Base-by-base conservation (phyloP, 1,140 invertebrate genomes). In the Drosophila serrata region DNA sequence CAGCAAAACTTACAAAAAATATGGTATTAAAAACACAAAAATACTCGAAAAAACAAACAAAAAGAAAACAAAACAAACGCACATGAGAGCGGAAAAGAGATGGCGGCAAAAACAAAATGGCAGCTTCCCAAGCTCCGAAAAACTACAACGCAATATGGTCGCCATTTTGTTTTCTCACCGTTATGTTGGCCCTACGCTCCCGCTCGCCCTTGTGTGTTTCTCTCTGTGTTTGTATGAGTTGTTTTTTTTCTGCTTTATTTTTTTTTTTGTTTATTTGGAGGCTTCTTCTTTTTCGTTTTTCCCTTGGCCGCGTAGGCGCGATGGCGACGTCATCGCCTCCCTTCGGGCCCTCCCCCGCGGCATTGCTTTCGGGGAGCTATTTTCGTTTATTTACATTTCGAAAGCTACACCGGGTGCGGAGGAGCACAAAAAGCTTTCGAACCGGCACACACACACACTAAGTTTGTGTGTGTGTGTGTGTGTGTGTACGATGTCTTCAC, bases 321-420 rank as follows among this genome's bases (percentile, higher is more conserved):
- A 67, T 75, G 82, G 65, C 82, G 69, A 86, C 82, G 82, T 86
- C 82, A 86, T 86, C 79, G 81, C 60, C 57, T 19, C 39, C 19
- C 8, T 29, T 11, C 13, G 48, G 7, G 37, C 45, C 27, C 17
- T n/a, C 40, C 49, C 27, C 46, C 27, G 5, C 22, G 12, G 19
- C 40, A 22, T n/a, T 57, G 15, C 27, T 61, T 27, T 35, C 4
- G 19, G 65, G 31, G 46, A 67, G 60, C 75, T 86, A 86, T 86
- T 86, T 88, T 86, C 53, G 73, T 90, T 75, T 85, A 85, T 90
- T 90, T 90, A 88, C 84, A 88, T 90, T 90, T 90, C 55, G 80
- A 87, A 88, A 87, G 79, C 84, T 67, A 74, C 53, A 73, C 60
- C 43, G 58, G 35, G 31, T 35, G 68, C 39, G 64, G 46, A 39